Evolutionary conservation across 2,888 invertebrate species (phyloP).

Genomic region (Agelastica alni): DNA sequence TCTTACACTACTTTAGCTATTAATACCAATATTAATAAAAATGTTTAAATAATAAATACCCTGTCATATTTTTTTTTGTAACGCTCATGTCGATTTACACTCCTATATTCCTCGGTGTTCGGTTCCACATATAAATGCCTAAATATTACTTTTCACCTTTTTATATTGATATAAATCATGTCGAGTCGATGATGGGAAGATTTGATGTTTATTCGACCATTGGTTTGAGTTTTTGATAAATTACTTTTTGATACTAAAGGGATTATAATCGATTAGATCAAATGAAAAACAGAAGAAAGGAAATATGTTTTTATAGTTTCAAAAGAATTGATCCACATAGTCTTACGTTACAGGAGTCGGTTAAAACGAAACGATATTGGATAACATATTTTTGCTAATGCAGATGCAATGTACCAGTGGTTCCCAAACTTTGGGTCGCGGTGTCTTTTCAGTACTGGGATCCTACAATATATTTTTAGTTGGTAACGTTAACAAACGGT

Average conservation of each 20-base stretch:
- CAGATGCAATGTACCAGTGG: too few relatives aligned
- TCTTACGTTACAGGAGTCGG: not conserved
- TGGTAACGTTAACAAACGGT: too few relatives aligned
- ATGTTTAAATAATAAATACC: too few relatives aligned
- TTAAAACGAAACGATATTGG: not conserved
- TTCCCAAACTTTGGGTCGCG: too few relatives aligned
- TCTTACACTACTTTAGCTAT: too few relatives aligned
- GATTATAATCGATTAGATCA: conserved; percentile 9
- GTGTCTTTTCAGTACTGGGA: too few relatives aligned
- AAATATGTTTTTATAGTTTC: conserved; percentile 8
- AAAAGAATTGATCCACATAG: conserved; percentile 4
- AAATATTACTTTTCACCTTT: conserved; percentile 10
- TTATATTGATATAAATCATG: conserved; percentile 22
- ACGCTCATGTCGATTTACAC: too few relatives aligned
- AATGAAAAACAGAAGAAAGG: not conserved
- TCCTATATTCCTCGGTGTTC: too few relatives aligned
- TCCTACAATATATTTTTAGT: too few relatives aligned
- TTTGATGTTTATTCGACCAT: conserved; percentile 12
- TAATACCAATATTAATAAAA: too few relatives aligned
- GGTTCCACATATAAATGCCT: conserved; percentile 1
- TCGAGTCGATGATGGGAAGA: conserved; percentile 7
- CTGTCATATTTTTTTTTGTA: too few relatives aligned
- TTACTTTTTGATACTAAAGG: conserved; percentile 10
- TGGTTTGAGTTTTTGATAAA: conserved; percentile 15
- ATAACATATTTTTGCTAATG: too few relatives aligned